Conservation (phyloP, 2,797 vertebrate genomes). For the Pitangus sulphuratus region DNA sequence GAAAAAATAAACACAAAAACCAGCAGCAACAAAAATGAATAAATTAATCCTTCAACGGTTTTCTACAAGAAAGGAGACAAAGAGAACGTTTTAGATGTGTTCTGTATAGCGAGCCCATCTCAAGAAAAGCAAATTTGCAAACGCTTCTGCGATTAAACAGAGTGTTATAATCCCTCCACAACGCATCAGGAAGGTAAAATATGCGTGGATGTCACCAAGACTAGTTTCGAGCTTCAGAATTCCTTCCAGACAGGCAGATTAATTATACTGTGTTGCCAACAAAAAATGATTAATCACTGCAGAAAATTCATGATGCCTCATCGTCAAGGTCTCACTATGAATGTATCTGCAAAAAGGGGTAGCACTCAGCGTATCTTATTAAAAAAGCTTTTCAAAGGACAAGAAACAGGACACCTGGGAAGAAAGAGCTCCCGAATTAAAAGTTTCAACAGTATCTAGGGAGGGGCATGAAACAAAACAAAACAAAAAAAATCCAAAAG, state of each 20-base stretch:
- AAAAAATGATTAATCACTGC: neutral
- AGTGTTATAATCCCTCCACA: neutral
- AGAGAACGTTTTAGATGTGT: neutral
- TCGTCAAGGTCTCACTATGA: neutral
- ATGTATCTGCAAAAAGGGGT: neutral
- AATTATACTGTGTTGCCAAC: neutral
- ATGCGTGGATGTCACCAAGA: neutral
- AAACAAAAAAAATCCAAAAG: neutral
- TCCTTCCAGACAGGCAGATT: neutral
- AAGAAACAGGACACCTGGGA: neutral
- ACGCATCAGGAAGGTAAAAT: neutral
- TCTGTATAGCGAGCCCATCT: neutral
- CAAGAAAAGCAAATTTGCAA: neutral
- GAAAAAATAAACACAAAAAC: neutral
- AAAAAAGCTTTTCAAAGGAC: neutral
- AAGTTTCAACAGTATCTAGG: neutral
- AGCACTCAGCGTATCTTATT: rapidly evolving
- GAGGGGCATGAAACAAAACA: neutral
- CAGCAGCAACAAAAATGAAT: neutral
- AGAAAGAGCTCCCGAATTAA: neutral
- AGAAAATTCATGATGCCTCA: neutral
- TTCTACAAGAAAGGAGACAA: neutral
- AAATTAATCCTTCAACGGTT: neutral
- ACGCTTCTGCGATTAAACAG: neutral
- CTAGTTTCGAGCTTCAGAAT: neutral